A percentile compares a stretch with the other conserved stretches of the same genome.
Conservation (phyloP, 2,797 vertebrate genomes). For the Hydrophis major region DNA sequence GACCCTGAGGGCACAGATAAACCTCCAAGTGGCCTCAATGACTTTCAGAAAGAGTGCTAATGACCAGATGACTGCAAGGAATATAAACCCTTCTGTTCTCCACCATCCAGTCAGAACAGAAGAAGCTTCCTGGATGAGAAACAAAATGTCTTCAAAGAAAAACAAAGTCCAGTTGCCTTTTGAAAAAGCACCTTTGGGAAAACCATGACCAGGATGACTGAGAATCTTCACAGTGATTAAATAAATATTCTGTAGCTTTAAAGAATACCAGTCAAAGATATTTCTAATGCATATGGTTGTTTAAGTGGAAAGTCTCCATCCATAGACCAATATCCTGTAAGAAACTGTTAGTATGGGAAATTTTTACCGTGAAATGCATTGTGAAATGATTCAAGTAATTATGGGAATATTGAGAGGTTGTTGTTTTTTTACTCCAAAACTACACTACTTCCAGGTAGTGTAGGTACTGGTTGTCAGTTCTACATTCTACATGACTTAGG, state of each 20-base stretch:
- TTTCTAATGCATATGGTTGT: not conserved
- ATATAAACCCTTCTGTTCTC: too few species aligned
- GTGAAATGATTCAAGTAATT: not conserved
- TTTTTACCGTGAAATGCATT: not conserved
- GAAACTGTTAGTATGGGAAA: not conserved
- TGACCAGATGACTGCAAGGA: too few species aligned
- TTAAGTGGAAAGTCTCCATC: not conserved
- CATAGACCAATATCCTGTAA: not conserved
- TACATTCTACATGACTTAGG: not conserved
- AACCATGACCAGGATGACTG: too few species aligned
- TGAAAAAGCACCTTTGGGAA: too few species aligned
- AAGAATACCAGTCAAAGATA: not conserved
- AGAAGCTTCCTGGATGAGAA: too few species aligned
- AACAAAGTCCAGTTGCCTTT: too few species aligned
- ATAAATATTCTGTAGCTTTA: not conserved
- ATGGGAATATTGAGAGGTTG: not conserved
- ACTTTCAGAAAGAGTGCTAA: too few species aligned
- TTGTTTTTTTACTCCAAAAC: not conserved
- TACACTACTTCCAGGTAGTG: not conserved
- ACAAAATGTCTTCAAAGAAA: too few species aligned
- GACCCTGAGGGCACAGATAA: too few species aligned
- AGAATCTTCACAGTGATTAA: not conserved
- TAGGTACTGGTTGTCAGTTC: not conserved
- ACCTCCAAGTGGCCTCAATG: too few species aligned
- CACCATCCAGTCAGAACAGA: too few species aligned